phyloP scores from a whole-genome alignment of 35 echinoderm and acorn worm genomes.

The Ophioderma brevispina region DNA sequence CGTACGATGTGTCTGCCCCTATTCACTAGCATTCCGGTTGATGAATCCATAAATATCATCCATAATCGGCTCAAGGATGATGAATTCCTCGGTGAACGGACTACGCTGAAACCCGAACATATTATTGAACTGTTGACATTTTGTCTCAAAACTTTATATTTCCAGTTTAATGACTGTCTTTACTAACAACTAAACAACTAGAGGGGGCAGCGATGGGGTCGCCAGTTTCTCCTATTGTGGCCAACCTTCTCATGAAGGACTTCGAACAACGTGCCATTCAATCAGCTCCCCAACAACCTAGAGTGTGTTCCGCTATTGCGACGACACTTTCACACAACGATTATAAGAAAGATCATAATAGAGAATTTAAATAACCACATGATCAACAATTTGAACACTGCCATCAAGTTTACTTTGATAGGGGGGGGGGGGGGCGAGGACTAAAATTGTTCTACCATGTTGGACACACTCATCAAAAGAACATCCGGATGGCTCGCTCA shows the following conservation, averaged over 20 bases:
- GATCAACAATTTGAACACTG: no score
- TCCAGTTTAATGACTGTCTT: background rate
- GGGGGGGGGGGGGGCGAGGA: no score
- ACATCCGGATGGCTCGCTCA: no score
- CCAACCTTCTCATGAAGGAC: slow-evolving; percentile 50
- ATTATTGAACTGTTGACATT: background rate
- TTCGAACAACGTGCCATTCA: slow-evolving; percentile 46
- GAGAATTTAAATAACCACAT: no score
- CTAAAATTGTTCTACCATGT: no score
- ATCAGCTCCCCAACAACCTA: slow-evolving; percentile 14
- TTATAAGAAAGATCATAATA: no score
- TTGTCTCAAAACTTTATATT: background rate
- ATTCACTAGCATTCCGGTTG: background rate
- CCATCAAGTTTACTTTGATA: no score
- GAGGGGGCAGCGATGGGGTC: slow-evolving; percentile 49
- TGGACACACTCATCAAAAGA: no score
- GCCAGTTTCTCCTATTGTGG: slow-evolving; percentile 25
- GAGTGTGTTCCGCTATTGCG: no score
- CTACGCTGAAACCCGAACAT: background rate
- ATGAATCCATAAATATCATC: background rate
- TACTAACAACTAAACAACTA: slow-evolving; percentile 46
- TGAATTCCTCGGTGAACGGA: background rate
- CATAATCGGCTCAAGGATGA: background rate
- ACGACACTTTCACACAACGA: no score
- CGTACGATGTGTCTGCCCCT: background rate